Percentiles rank a stretch among this genome's conserved stretches.
phyloP scores from a whole-genome alignment of 2,888 invertebrate genomes.

The Eudasyphora cyanicolor region DNA sequence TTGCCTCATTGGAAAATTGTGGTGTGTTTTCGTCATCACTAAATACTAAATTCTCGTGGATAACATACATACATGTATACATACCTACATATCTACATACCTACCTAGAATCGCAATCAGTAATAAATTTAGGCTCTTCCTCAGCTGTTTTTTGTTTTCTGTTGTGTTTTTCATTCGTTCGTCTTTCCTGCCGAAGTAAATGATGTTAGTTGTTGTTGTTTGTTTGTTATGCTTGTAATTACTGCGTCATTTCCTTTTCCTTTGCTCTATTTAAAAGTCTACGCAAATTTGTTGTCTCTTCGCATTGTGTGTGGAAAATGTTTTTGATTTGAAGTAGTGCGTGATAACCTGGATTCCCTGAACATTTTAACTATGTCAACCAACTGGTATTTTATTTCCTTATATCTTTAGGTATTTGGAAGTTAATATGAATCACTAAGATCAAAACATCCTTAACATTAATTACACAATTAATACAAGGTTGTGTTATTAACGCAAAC shows the following conservation, averaged over 20 bases:
- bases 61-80: not conserved
- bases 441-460: no score
- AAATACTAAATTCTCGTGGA: not conserved
- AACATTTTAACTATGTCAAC: no score
- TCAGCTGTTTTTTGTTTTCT: not conserved
- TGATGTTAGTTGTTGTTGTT: not conserved
- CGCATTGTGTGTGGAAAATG: not conserved
- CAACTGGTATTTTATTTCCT: no score
- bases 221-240: no score
- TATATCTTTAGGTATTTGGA: no score
- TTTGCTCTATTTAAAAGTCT: slow-evolving; percentile 10
- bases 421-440: no score
- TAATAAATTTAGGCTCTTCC: not conserved
- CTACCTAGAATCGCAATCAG: not conserved
- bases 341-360: not conserved
- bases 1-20: slow-evolving; percentile 3
- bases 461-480: no score
- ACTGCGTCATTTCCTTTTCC: slow-evolving; percentile 30
- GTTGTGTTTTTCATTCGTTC: not conserved
- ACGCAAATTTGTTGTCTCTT: not conserved
- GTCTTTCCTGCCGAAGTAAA: slow-evolving; percentile 14
- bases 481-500: no score
- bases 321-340: not conserved
- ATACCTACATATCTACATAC: no score
- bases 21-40: not conserved